Base-by-base conservation (phyloP, 2,113 vertebrate species). In the Columba livia region DNA sequence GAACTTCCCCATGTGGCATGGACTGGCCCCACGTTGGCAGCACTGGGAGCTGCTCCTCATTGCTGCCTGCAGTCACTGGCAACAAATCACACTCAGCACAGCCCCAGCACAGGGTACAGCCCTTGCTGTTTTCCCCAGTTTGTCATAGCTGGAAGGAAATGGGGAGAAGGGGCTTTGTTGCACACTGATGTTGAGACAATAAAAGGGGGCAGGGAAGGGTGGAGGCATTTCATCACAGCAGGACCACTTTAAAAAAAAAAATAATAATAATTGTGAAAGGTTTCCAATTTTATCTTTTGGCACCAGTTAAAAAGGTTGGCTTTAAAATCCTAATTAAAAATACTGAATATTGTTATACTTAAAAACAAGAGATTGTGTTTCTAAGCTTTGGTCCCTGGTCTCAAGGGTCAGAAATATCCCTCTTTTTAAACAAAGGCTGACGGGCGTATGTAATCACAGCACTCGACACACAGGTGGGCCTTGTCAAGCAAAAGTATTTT, bases 1-100 rank as follows among this genome's bases (percentile, higher is more conserved):
- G 54, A 85, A 78, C 24, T 21, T 65, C 11, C 23, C 13, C 19
- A 5, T 0, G 0, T 7, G 47, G 36, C 4, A 3, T 14, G 18
- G n/a, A 11, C 1, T 0, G 50, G 21, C 2, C 48, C 42, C 5
- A 11, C 13, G 36, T 14, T 16, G 57, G 57, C 2, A 4, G 42
- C 42, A 29, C 20, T 15, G 48, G 32, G 28, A 53, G 64, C 44
- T 50, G 16, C 38, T 64, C 14, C 78, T 58, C 10, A 1, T 23
- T 4, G 14, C 38, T 57, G 20, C 44, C 57, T 58, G 16, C 9
- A 16, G 25, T 32, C 42, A 44, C 42, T 16, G 16, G 42, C 42
- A 44, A 44, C 42, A 65, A 64, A 40, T 6, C 10, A 4, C 10
- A 11, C 40, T 36, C 61, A 57, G 19, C 34, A 50, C 32, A 40